These are phyloP conservation scores for Montipora efflorescens DNA, from an alignment of 64 coral and sea anemone genomes.

Conservation along the genomic window DNA sequence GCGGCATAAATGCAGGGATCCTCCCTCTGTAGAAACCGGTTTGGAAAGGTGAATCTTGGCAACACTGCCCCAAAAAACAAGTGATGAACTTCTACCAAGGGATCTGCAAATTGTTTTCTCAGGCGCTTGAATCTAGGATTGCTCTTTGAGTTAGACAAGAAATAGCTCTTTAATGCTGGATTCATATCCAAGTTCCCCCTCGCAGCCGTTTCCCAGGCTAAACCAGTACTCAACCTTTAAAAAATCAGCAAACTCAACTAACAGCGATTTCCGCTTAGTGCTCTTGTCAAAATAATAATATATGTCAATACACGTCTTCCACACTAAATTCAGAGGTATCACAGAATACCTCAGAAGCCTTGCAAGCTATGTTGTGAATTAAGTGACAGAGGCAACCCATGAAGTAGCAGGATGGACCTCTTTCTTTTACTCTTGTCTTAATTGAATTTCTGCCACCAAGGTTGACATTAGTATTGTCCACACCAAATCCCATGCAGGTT, in stretches of 20 bases:
- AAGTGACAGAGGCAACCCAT: conserved; percentile 66
- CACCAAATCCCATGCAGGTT: not conserved
- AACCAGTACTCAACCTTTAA: conserved; percentile 45
- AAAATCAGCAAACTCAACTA: conserved; percentile 14
- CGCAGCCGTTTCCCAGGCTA: conserved; percentile 43
- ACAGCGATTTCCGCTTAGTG: conserved; percentile 8
- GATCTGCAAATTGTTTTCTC: conserved; percentile 44
- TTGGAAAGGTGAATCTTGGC: too few species aligned
- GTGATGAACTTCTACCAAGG: conserved; percentile 49
- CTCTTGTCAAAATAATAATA: conserved; percentile 51
- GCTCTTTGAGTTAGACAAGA: conserved; percentile 24
- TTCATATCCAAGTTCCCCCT: conserved; percentile 37
- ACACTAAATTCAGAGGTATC: conserved; percentile 11
- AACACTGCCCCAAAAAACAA: not conserved
- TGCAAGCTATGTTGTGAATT: conserved; percentile 54
- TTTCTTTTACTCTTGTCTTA: conserved; percentile 52
- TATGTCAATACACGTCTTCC: conserved; percentile 20
- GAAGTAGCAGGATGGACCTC: conserved; percentile 44
- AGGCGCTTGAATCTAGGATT: conserved; percentile 32
- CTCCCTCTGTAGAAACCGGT: conserved; percentile 49
- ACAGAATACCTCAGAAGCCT: conserved; percentile 57
- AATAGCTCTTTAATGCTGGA: conserved; percentile 35
- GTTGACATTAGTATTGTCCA: conserved; percentile 6
- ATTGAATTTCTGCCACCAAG: conserved; percentile 51
- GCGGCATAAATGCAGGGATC: conserved; percentile 53